phyloP scores from a whole-genome alignment of 2,888 invertebrate genomes.

The Rhingia rostrata region DNA sequence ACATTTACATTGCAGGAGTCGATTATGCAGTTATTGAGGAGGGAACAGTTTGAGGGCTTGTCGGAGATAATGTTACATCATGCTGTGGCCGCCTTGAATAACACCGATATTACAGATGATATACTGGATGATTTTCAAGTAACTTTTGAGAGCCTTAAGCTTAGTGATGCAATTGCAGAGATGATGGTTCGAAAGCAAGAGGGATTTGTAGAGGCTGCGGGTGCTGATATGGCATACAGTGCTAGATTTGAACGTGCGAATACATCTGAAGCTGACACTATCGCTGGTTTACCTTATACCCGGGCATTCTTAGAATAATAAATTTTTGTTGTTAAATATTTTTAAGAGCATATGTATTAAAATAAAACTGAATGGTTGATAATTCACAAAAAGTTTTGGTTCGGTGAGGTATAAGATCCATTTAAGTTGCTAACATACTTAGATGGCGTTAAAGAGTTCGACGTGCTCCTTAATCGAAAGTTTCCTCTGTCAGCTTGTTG shows the following conservation, averaged over 20 bases:
- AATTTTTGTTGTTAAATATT: no score
- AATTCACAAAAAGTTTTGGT: no score
- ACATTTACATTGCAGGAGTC: constrained; percentile 30
- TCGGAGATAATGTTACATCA: background rate
- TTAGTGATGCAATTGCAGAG: constrained; percentile 1
- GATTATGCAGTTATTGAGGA: constrained; percentile 14
- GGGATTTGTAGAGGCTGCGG: background rate
- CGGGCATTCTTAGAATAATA: background rate
- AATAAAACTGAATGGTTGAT: no score
- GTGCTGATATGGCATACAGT: constrained; percentile 7
- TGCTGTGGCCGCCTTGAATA: background rate
- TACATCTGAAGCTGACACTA: background rate
- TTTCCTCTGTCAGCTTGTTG: no score
- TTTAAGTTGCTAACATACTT: no score
- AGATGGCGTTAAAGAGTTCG: no score
- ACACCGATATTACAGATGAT: background rate
- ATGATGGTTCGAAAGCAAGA: background rate
- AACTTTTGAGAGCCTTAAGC: background rate
- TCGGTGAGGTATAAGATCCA: no score
- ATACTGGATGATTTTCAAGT: background rate
- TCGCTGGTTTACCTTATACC: background rate
- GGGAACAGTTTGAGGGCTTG: constrained; percentile 2
- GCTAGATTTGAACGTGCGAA: no score
- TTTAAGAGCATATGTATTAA: no score
- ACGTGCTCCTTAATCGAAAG: no score